Base-by-base conservation (phyloP, 1,140 invertebrate genomes). In the Diploscapter pachys region DNA sequence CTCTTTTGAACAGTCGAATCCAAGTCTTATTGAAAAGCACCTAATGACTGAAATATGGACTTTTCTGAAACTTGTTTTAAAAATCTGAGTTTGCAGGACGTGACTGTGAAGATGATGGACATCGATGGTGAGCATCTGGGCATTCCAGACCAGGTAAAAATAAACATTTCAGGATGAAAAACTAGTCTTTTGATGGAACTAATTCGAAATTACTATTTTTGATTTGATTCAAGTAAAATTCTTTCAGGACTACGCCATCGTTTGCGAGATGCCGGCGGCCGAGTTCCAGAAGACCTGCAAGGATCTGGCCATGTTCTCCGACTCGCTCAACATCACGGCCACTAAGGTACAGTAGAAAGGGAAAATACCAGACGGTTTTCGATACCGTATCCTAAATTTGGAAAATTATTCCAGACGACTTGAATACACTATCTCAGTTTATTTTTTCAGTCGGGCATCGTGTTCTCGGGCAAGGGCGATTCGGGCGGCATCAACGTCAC, bases 31-130 rank as follows among this genome's bases (percentile, higher is more conserved):
- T 31, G 31, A 31, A 31, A 31, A 31, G 31, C 31, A 31, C 31
- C 31, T 31, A 31, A 31, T 31, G 31, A 31, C 31, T 31, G 31
- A 31, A 31, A 31, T 31, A 31, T 31, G 31, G 31, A 31, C 31
- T 31, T 31, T 31, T 31, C 31, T 53, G 50, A 67, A 54, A 5
- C 68, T 83, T 64, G 78, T 85, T 85, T 59, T 79, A 88, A 87
- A 94, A 92, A 93, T 86, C 93, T 95, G 82, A 95, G 95, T 86
- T 91, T 96, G 0, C 94, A 94, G 0, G 96, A 99, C 86, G 99
- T 98, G 88, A 95, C 98, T 87, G 95, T 99, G 91, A 99, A 99
- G 87, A 89, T 99, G 2, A 97, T 99, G 90, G 98, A 99, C 86
- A 90, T 99, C 80, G 97, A 99, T 87, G 91, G 95, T 82, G 97